Evolutionary conservation across 2,888 invertebrate genomes (phyloP).

Genomic region (Cheilosia vernalis): DNA sequence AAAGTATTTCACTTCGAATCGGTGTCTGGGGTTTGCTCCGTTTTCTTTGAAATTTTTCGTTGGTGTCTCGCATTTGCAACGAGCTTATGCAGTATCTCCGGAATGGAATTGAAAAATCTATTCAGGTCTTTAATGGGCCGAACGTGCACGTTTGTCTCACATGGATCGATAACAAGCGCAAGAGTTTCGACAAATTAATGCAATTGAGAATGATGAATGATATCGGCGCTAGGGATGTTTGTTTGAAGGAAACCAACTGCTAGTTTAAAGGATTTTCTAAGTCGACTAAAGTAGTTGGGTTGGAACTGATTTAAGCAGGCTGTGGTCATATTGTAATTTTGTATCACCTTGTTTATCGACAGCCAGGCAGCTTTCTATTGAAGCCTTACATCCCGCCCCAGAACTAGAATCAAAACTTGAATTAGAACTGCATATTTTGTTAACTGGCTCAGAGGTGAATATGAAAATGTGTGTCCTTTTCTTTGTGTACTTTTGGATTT

Average conservation of each 20-base stretch:
- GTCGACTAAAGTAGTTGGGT: no score
- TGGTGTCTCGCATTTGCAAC: slow-evolving; percentile 43
- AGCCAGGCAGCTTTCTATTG: no score
- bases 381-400: no score
- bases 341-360: no score
- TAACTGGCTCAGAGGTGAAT: no score
- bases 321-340: no score
- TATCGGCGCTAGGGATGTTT: not conserved
- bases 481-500: no score
- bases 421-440: no score
- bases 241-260: not conserved
- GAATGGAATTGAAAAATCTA: slow-evolving; percentile 53
- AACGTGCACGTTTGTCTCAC: slow-evolving; percentile 55
- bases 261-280: no score
- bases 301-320: no score
- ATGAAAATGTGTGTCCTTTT: no score
- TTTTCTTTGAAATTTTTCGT: slow-evolving; percentile 40
- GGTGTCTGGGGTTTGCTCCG: slow-evolving; percentile 53
- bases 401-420: no score
- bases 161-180: slow-evolving; percentile 69
- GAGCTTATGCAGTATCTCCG: slow-evolving; percentile 40
- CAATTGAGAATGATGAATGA: slow-evolving; percentile 70
- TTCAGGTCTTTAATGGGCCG: slow-evolving; percentile 49
- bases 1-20: slow-evolving; percentile 42
- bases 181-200: slow-evolving; percentile 75